Evolutionary conservation across 2,113 vertebrate species (phyloP), one percentile per base, ranked within the genome.

Genomic region (Ailuropoda melanoleuca): DNA sequence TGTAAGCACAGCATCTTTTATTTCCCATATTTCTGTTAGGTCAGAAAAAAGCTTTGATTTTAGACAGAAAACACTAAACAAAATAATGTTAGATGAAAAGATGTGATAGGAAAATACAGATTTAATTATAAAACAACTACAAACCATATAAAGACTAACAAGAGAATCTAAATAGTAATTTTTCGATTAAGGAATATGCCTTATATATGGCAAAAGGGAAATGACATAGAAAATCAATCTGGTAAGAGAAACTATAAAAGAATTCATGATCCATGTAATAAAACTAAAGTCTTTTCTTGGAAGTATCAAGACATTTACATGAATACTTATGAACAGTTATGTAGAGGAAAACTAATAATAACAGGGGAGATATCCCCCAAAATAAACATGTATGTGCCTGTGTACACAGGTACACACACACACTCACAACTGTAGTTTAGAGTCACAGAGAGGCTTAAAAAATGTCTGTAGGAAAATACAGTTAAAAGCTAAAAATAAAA

Each of bases 191-290:
- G 39, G 43, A 72, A 1, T 56, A 48, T 53, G 60, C 34, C 4
- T 46, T 62, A 50, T 66, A n/a, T 68, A 43, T 55, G 66, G 19
- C 74, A 75, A 80, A 90, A 58, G 48, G 39, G 72, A 98, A 97
- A 92, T 82, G 23, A n/a, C 46, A 62, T 37, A 88, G 86, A 97
- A 89, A 75, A 86, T 86, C 66, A 72, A 29, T 68, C 23, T 55
- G 55, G 62, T 56, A 77, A 62, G 43, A 66, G 18, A 85, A 95
- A 80, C 29, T 77, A 48, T 75, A 34, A 77, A 83, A n/a, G 21
- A 88, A 92, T 93, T 86, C 83, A 89, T 31, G 64, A 37, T 53
- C 43, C 2, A 0, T 66, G 23, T 48, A 88, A 82, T 48, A 85
- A 85, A 82, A 39, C 2, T 17, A 8, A 81, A 58, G 34, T 21